phyloP scores from a whole-genome alignment of 2,113 vertebrate species.

The Amblyornis subalaris region DNA sequence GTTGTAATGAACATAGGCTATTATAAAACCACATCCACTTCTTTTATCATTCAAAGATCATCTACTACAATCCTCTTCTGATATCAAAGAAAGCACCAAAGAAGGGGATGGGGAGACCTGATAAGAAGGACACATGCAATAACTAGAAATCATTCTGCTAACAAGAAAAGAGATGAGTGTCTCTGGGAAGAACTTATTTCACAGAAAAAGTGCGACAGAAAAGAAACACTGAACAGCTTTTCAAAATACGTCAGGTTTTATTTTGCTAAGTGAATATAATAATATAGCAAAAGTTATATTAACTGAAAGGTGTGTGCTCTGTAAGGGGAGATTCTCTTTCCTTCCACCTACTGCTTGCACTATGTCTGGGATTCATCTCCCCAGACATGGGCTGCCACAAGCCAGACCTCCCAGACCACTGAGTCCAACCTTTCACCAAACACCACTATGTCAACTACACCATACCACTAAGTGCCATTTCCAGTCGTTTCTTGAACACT shows the following conservation, averaged over 20 bases:
- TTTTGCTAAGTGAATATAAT: background rate
- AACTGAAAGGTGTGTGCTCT: background rate
- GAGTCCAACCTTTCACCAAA: background rate
- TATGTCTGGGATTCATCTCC: background rate
- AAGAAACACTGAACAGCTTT: background rate
- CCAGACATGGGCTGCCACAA: background rate
- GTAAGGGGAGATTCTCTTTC: background rate
- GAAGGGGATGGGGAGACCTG: background rate
- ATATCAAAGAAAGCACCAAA: background rate
- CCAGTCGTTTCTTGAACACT: accelerated
- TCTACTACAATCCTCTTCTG: background rate
- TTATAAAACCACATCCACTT: background rate
- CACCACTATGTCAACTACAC: background rate
- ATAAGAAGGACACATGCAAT: background rate
- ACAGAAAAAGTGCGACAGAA: background rate
- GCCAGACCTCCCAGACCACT: background rate
- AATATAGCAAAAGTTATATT: background rate
- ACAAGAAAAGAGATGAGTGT: background rate
- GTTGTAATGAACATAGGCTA: background rate
- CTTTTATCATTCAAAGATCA: background rate
- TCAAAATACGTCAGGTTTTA: background rate
- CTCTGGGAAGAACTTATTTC: background rate
- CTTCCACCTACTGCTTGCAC: background rate
- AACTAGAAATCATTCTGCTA: background rate
- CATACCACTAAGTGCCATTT: background rate